These are phyloP conservation scores for Euglossa dilemma DNA, from an alignment of 1,140 invertebrate species.

Conservation along the genomic window DNA sequence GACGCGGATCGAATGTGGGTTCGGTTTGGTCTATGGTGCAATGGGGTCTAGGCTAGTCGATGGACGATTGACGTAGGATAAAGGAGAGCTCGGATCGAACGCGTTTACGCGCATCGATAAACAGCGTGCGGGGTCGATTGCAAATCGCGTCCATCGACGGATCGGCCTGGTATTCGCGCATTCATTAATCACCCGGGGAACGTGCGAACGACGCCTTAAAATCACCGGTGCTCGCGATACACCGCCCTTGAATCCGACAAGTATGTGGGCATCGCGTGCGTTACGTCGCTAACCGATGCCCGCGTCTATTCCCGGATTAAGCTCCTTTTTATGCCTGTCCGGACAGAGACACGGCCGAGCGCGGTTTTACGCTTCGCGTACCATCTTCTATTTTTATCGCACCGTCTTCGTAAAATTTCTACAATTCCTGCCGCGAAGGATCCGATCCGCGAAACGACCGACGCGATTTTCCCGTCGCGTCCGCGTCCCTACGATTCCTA, in stretches of 20 bases:
- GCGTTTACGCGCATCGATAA: slow-evolving; percentile 15
- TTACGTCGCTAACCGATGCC: slow-evolving; percentile 28
- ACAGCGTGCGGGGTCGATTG: slow-evolving; percentile 1
- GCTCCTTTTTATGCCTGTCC: slow-evolving; percentile 20
- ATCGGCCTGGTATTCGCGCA: slow-evolving; percentile 27
- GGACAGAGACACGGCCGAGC: not conserved
- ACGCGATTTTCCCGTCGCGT: not conserved
- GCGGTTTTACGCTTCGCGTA: not conserved
- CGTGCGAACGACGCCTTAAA: slow-evolving; percentile 53
- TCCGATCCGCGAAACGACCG: not conserved
- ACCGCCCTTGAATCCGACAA: slow-evolving; percentile 58
- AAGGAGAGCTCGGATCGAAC: slow-evolving; percentile 19
- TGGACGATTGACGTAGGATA: not conserved
- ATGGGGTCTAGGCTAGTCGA: slow-evolving; percentile 26
- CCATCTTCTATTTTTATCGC: not conserved
- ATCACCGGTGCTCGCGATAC: slow-evolving; percentile 6
- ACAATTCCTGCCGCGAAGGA: not conserved
- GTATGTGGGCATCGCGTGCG: slow-evolving; percentile 46
- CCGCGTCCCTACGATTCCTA: too few relatives aligned
- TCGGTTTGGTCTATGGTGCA: not conserved
- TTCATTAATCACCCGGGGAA: slow-evolving; percentile 47
- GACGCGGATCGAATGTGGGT: not conserved
- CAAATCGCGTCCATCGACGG: not conserved
- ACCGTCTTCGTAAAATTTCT: not conserved
- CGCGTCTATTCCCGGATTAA: slow-evolving; percentile 29